Percentiles rank a stretch among this genome's conserved stretches.
These are phyloP conservation scores for Napeogenes sylphis DNA, from an alignment of 2,888 invertebrate genomes.

Conservation along the genomic window DNA sequence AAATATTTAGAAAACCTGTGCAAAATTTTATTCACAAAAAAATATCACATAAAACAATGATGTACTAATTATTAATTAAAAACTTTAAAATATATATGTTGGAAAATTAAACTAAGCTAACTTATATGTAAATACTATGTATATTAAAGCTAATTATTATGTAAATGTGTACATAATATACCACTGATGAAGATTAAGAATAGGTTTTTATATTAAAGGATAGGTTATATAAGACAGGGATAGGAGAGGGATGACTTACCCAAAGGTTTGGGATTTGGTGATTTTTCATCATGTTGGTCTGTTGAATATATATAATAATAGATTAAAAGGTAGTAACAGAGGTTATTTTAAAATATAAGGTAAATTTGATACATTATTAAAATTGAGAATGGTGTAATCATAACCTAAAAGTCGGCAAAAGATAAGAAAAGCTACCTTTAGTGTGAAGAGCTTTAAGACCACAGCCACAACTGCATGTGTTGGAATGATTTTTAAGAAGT, in stretches of 20 bases:
- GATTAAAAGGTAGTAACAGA: slow-evolving; percentile 3
- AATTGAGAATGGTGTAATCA: slow-evolving; percentile 52
- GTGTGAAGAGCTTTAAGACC: slow-evolving; percentile 80
- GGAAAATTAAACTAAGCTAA: no score
- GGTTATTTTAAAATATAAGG: neutral
- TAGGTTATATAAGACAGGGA: slow-evolving; percentile 27
- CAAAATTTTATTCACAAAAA: no score
- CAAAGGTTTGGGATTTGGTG: slow-evolving; percentile 51
- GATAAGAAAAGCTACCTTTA: slow-evolving; percentile 76
- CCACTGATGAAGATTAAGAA: no score
- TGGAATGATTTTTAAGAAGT: slow-evolving; percentile 76
- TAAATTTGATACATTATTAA: neutral
- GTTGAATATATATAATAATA: slow-evolving; percentile 32
- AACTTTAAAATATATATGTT: no score
- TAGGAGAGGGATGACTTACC: slow-evolving; percentile 51
- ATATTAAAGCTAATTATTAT: no score
- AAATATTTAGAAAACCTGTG: no score
- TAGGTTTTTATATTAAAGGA: no score
- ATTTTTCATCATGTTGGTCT: slow-evolving; percentile 50
- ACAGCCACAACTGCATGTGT: slow-evolving; percentile 83
- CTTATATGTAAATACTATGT: no score
- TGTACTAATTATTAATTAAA: no score
- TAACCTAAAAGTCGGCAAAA: slow-evolving; percentile 33
- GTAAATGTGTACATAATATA: no score
- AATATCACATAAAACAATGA: no score